Percentiles rank a stretch among this genome's conserved stretches.
Evolutionary conservation across 2,888 invertebrate species (phyloP).

Genomic region (Odontothrips loti): DNA sequence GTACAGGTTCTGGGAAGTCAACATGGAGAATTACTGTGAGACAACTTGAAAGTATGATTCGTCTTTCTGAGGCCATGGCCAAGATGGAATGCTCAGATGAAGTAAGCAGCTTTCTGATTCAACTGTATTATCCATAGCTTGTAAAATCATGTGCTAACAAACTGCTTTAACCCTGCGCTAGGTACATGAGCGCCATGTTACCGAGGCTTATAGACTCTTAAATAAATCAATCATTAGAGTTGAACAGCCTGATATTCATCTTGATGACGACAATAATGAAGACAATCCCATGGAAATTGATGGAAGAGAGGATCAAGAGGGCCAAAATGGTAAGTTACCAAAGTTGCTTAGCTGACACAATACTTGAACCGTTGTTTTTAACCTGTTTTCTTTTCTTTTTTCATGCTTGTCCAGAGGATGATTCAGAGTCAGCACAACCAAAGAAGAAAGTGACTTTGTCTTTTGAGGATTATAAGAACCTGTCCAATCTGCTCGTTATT

Average conservation of each 20-base stretch:
- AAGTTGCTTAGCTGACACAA: neutral
- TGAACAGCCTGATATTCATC: slow-evolving; percentile 93
- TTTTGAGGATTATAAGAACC: slow-evolving; percentile 88
- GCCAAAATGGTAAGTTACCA: slow-evolving; percentile 35
- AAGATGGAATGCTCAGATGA: slow-evolving; percentile 91
- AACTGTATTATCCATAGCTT: neutral
- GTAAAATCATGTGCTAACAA: neutral
- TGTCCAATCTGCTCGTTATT: slow-evolving; percentile 86
- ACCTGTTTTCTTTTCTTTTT: slow-evolving; percentile 27
- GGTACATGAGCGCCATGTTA: slow-evolving; percentile 79
- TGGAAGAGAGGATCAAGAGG: slow-evolving; percentile 54
- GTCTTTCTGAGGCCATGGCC: slow-evolving; percentile 94
- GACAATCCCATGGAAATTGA: slow-evolving; percentile 46
- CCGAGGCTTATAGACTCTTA: slow-evolving; percentile 82
- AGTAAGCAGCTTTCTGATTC: slow-evolving; percentile 47
- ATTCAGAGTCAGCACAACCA: slow-evolving; percentile 39
- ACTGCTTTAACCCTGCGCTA: slow-evolving; percentile 39
- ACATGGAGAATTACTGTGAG: slow-evolving; percentile 97
- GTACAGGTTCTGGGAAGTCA: slow-evolving; percentile 56
- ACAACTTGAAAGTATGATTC: slow-evolving; percentile 91
- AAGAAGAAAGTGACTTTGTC: slow-evolving; percentile 77
- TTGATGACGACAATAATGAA: slow-evolving; percentile 71
- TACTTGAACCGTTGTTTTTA: neutral
- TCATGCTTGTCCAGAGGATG: slow-evolving; percentile 10
- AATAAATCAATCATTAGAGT: slow-evolving; percentile 97